Base-by-base conservation (phyloP, 2,797 vertebrate species). In the Sciaenops ocellatus region DNA sequence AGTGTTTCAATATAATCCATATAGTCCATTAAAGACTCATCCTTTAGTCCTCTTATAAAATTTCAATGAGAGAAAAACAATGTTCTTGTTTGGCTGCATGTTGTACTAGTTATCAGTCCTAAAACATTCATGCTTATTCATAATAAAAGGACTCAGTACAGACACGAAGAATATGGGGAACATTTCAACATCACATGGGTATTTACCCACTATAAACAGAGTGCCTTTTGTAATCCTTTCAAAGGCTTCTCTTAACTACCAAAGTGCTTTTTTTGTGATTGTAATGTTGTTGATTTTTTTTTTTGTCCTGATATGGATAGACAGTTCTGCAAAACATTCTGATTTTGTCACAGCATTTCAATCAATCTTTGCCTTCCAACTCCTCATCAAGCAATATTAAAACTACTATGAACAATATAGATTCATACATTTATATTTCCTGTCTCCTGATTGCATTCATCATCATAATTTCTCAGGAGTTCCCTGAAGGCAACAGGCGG, bases 81-180 rank as follows among this genome's bases (percentile, higher is more conserved):
- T 81, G 85, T 78, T 80, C 79, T 82, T 76, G 84, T 89, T 89
- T 82, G 72, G 68, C 80, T 87, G 48, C 69, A 72, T 88, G 87
- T 89, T 84, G 55, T 83, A 87, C 74, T 78, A 78, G 78, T 88
- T 86, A 91, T 88, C 78, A 65, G 62, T 76, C 71, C 56, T 92
- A 60, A 91, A 93, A 92, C 70, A 89, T 90, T 90, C 62, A 92
- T 88, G 85, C 69, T 76, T 87, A 82, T 91, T 89, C 80, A 87
- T 90, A 77, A 84, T 89, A 68, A 84, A 38, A 92, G 63, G 77
- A 85, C 30, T 66, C 50, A 0, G 60, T 48, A 69, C 48, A 57
- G 72, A 83, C 28, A 1, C 28, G 67, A 41, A 83, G 61, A 88
- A 82, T 47, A 61, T 30, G 46, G 34, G 28, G 66, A 86, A 76